Evolutionary conservation across 2,113 vertebrate genomes (phyloP).

Genomic region (Zapornia atra): DNA sequence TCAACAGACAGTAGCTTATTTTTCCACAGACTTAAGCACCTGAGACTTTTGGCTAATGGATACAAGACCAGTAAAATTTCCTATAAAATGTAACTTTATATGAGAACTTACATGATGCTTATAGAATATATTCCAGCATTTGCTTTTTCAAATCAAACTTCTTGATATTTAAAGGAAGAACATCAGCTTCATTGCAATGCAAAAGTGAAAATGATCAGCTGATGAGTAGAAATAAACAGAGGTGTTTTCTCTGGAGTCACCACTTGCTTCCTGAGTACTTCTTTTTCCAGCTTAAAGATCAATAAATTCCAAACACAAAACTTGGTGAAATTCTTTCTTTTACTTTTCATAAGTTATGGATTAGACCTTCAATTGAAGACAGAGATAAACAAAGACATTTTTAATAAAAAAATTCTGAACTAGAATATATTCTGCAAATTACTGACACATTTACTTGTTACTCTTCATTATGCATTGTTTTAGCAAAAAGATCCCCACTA

Average conservation of each 20-base stretch:
- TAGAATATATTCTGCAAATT: neutral
- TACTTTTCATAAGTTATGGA: neutral
- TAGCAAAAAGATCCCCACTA: neutral
- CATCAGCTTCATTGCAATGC: neutral
- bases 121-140: slow-evolving; percentile 55
- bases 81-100: slow-evolving; percentile 74
- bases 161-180: slow-evolving; percentile 9
- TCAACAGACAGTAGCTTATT: slow-evolving; percentile 79
- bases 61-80: slow-evolving; percentile 72
- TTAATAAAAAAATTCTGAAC: neutral
- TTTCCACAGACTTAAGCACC: slow-evolving; percentile 76
- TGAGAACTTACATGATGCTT: slow-evolving; percentile 70
- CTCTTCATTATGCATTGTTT: neutral
- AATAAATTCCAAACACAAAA: slow-evolving; percentile 5
- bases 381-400: neutral
- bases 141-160: slow-evolving; percentile 45
- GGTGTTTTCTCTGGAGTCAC: neutral
- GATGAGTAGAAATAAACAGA: slow-evolving; percentile 5
- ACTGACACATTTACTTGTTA: neutral
- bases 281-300: neutral
- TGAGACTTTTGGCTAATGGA: slow-evolving; percentile 79
- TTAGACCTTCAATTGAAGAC: neutral
- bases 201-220: slow-evolving; percentile 51
- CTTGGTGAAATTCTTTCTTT: neutral
- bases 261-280: neutral